Base-by-base conservation (phyloP, 2,797 vertebrate species). In the Oreochromis grahami region DNA sequence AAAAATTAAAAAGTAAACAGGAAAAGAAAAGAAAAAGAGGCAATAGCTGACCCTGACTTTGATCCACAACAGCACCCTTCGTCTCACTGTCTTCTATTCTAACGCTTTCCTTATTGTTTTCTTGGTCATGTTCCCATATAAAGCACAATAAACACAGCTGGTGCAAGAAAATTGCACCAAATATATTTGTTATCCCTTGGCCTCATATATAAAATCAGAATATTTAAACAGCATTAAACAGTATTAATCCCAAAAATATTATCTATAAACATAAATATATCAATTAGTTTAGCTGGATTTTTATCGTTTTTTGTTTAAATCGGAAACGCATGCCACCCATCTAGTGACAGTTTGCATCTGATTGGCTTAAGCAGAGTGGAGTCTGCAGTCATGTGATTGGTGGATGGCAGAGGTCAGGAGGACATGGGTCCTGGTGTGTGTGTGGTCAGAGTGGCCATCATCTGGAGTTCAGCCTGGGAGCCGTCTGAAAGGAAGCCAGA, bases 401-500 rank as follows among this genome's bases (percentile, higher is more conserved):
- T 36, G 85, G 91, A 93, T 88, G 88, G 88, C 86, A 82, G 87
- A 77, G 77, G 56, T 86, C 78, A 86, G 87, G 78, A 79, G 78
- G 13, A 45, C 7, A 21, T 32, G 43, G 17, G 70, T 89, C 84
- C 87, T 76, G 84, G 43, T 32, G 65, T 32, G 51, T 77, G 81
- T 77, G 81, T 43, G 80, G 24, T 85, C 83, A 82, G 85, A 10
- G 34, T 36, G 80, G 86, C 91, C 90, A 98, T 99, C 98, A 99
- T 98, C 98, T 98, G 52, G 98, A 99, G 91, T 99, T 99, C 93
- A 99, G 94, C 50, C 98, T 97, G n/a, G 98, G 98, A 82, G 98
- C 98, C 41, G 98, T 98, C 98, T 99, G 93, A 13, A 90, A 92
- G 84, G 81, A 8, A 84, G 14, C 1, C 24, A 38, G 48, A 55